phyloP scores from a whole-genome alignment of 92 coral and sea anemone species.

The Nematostella vectensis region DNA sequence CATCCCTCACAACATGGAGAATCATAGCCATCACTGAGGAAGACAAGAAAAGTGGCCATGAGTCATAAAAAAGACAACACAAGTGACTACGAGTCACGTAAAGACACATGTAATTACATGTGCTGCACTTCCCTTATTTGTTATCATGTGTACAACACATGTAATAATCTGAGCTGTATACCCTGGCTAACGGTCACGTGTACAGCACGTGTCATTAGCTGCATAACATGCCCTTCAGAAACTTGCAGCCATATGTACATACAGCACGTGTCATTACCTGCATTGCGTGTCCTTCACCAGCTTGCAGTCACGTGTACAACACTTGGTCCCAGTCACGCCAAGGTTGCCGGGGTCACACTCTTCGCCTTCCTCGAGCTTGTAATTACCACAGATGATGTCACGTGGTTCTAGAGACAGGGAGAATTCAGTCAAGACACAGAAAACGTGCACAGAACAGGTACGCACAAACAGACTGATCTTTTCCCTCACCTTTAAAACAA shows the following conservation, averaged over 20 bases:
- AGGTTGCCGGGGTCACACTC: slow-evolving; percentile 88
- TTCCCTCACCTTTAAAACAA: slow-evolving; percentile 73
- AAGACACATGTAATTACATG: no score
- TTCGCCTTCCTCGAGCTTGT: slow-evolving; percentile 67
- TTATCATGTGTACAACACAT: no score
- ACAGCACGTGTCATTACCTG: no score
- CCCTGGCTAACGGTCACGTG: no score
- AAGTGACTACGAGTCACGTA: no score
- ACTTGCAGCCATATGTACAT: no score
- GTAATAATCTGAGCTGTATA: no score
- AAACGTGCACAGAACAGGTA: not conserved
- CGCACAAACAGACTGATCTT: not conserved
- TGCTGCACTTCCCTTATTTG: no score
- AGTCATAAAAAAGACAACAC: no score
- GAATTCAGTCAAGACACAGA: not conserved
- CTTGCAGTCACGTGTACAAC: slow-evolving; percentile 77
- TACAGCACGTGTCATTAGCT: no score
- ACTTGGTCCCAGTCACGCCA: slow-evolving; percentile 21
- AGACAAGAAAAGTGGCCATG: not conserved
- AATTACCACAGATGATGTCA: slow-evolving; percentile 74
- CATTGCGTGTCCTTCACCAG: slow-evolving; percentile 37
- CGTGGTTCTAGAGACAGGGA: slow-evolving; percentile 56
- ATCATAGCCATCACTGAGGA: slow-evolving; percentile 69
- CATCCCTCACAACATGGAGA: slow-evolving; percentile 75
- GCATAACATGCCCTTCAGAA: no score